Evolutionary conservation across 2,888 invertebrate genomes (phyloP).

Genomic region (Caenorhabditis sp.): DNA sequence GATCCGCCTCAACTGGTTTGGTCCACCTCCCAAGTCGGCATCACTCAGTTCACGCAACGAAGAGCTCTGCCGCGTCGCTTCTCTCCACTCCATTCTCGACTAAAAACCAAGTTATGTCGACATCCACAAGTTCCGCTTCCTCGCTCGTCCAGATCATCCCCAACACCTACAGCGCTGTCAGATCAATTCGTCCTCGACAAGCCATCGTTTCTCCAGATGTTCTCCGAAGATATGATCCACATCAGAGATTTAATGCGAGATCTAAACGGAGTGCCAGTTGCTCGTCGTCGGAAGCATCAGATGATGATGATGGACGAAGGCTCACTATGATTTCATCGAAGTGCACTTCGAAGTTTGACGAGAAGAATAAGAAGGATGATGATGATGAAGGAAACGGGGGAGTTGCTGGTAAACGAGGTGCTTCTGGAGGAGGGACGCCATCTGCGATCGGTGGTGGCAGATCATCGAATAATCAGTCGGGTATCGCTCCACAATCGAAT

Average conservation of each 20-base stretch:
- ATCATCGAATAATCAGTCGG: constrained; percentile 24
- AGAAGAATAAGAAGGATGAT: constrained; percentile 56
- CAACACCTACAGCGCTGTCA: constrained; percentile 73
- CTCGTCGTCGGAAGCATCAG: constrained; percentile 95
- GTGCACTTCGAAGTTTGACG: constrained; percentile 46
- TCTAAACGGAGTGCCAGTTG: constrained; percentile 87
- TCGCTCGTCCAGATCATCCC: constrained; percentile 40
- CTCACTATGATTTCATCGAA: constrained; percentile 72
- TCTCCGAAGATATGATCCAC: constrained; percentile 77
- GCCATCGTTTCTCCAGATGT: constrained; percentile 81
- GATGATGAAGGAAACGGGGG: constrained; percentile 60
- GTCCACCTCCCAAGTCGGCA: constrained; percentile 64
- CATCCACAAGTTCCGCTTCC: constrained; percentile 33
- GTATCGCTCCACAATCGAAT: constrained; percentile 24
- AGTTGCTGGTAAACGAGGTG: constrained; percentile 23
- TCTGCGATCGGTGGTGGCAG: background rate
- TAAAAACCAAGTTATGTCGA: constrained; percentile 50
- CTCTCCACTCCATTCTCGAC: constrained; percentile 54
- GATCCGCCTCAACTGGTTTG: constrained; percentile 72
- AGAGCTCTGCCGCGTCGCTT: constrained; percentile 62
- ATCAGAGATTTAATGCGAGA: constrained; percentile 71
- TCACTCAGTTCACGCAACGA: constrained; percentile 65
- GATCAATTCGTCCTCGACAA: constrained; percentile 80
- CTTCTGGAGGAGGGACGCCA: constrained; percentile 21
- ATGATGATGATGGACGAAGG: constrained; percentile 86